Evolutionary conservation across 30 jellyfish, hydroid and myxozoan genomes (phyloP).

Genomic region (Cassiopea xamachana): DNA sequence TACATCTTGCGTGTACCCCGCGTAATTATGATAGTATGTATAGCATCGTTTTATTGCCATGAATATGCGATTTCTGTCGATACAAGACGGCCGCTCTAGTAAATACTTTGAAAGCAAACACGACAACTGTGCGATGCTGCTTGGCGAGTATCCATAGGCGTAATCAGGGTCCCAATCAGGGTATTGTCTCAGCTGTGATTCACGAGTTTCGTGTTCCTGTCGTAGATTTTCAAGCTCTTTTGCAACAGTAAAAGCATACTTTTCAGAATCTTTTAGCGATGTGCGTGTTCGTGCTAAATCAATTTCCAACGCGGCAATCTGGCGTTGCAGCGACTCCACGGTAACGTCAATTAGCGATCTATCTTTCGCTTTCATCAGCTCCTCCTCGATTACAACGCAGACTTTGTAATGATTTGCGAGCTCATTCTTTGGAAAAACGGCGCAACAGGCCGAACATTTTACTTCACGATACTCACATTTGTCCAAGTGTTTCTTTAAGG

Average conservation of each 20-base stretch:
- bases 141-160: constrained; percentile 95
- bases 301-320: constrained; percentile 83
- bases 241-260: constrained; percentile 69
- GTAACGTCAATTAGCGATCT: constrained; percentile 53
- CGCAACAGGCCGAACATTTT: constrained; percentile 87
- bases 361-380: constrained; percentile 45
- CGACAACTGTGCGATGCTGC: constrained; percentile 93
- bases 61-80: constrained; percentile 91
- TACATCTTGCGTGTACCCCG: constrained; percentile 96
- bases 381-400: constrained; percentile 81
- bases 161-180: constrained; percentile 96
- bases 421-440: constrained; percentile 64
- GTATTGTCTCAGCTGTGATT: constrained; percentile 55
- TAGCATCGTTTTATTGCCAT: constrained; percentile 97
- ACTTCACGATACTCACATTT: constrained; percentile 90
- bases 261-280: constrained; percentile 74
- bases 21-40: constrained; percentile 90
- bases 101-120: constrained; percentile 78
- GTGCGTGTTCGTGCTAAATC: constrained; percentile 77
- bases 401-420: constrained; percentile 78
- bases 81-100: constrained; percentile 83
- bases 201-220: constrained; percentile 73
- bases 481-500: constrained; percentile 64
- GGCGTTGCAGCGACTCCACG: constrained; percentile 76
- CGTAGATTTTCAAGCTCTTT: constrained; percentile 76